These are phyloP conservation scores for Tyto alba DNA, from an alignment of 2,113 vertebrate species.

Conservation along the genomic window DNA sequence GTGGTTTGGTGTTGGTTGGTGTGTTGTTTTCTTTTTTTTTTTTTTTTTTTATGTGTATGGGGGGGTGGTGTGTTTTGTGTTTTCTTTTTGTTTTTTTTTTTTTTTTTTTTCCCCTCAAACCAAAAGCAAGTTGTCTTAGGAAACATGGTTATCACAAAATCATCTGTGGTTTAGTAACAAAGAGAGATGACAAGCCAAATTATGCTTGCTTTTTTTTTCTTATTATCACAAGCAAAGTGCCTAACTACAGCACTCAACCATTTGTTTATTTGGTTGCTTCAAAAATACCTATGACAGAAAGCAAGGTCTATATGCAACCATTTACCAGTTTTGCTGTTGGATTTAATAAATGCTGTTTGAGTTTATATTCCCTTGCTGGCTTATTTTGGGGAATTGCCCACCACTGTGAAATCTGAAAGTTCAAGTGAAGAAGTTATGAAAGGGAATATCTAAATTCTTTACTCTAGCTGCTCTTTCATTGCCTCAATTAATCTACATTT, in stretches of 20 bases:
- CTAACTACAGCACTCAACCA: neutral
- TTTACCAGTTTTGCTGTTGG: neutral
- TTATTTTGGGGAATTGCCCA: constrained; percentile 6
- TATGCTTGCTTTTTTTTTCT: neutral
- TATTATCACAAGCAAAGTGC: neutral
- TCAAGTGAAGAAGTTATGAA: constrained; percentile 39
- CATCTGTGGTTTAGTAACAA: neutral
- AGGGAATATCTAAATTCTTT: constrained; percentile 55
- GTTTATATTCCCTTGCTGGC: neutral
- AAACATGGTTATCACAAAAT: neutral
- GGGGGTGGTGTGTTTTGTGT: no score
- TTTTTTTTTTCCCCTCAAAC: neutral
- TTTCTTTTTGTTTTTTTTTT: neutral
- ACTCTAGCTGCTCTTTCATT: constrained; percentile 24
- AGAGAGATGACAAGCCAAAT: neutral
- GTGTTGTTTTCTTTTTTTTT: neutral
- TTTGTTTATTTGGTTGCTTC: neutral
- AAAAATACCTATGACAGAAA: neutral
- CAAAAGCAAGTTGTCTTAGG: neutral
- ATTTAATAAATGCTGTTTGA: constrained; percentile 43
- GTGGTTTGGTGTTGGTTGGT: neutral
- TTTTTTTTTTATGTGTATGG: no score
- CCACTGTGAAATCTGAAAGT: constrained; percentile 31
- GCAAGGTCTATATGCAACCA: neutral
- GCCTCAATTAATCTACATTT: constrained; percentile 40